Evolutionary conservation across 2,797 vertebrate genomes (phyloP), one percentile per base, ranked within the genome.

Genomic region (Halcyon leucocephala): DNA sequence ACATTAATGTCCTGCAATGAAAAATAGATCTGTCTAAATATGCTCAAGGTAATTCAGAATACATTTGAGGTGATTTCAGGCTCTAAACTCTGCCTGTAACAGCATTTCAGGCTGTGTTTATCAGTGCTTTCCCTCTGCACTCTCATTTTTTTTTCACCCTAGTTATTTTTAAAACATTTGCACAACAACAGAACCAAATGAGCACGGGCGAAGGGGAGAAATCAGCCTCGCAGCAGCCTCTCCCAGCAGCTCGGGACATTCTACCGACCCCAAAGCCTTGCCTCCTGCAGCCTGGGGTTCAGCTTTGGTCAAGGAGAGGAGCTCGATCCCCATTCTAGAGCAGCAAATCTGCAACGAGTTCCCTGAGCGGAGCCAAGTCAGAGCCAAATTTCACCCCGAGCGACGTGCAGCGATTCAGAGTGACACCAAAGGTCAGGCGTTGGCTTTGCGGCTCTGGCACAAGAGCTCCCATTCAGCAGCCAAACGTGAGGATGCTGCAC

Each of bases 1-100:
- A 96, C 96, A 97, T 97, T 97, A 97, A 97, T 93, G 95, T 94
- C 92, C 90, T 95, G 94, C 96, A 90, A 98, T 96, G 97, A 98
- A 97, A 97, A 91, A 95, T 94, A 95, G 86, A 89, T 91, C 93
- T 95, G 86, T 97, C 97, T 97, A 97, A 97, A 96, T 94, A 96
- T 61, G 93, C 94, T 97, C 96, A 95, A 95, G 93, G 92, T 97
- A 98, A 96, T 97, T 97, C 96, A 93, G 97, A 96, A 93, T 92
- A 89, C 80, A 96, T 96, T 78, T 94, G 93, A 97, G 93, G 92
- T 91, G 95, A 96, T 97, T 95, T 95, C 93, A 92, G 84, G 74
- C 96, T 94, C 93, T 80, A 93, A 97, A 91, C 69, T 78, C 92
- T 72, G 97, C 86, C 83, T 76, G 72, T 70, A 86, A 93, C 82